Percentiles rank a stretch among this genome's conserved stretches.
Evolutionary conservation across 2,797 vertebrate genomes (phyloP).

Genomic region (Antennarius maculatus): DNA sequence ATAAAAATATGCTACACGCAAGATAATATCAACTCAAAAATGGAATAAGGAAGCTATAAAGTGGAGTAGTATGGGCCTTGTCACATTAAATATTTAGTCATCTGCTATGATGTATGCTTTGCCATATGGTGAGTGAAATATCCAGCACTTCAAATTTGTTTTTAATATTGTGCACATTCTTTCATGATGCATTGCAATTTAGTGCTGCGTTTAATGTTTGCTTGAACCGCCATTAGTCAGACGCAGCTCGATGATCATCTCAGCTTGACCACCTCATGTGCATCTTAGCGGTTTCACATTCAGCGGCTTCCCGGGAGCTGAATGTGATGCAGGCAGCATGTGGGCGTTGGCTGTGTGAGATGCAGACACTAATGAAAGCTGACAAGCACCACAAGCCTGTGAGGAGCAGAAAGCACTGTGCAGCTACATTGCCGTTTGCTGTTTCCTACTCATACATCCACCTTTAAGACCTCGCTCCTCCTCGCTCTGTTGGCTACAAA

Average conservation of each 20-base stretch:
- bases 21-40: conserved; percentile 2
- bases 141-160: conserved; percentile 4
- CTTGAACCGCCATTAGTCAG: conserved; percentile 26
- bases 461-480: conserved; percentile 75
- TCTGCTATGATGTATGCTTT: conserved; percentile 8
- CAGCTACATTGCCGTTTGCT: conserved; percentile 63
- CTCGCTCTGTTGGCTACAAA: conserved; percentile 75
- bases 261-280: conserved; percentile 53
- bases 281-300: conserved; percentile 43
- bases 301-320: conserved; percentile 33
- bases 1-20: neutral
- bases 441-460: conserved; percentile 73
- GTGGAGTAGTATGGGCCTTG: neutral
- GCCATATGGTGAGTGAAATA: conserved; percentile 19
- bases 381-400: conserved; percentile 71
- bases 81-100: conserved; percentile 20
- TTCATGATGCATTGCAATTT: neutral
- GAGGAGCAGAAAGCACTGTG: conserved; percentile 64
- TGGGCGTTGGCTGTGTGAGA: conserved; percentile 61
- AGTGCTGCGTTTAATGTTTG: conserved; percentile 4
- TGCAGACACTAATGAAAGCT: conserved; percentile 69
- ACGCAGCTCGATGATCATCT: conserved; percentile 7
- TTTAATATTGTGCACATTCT: neutral
- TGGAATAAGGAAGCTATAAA: neutral
- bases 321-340: conserved; percentile 53